Base-by-base conservation (phyloP, 2,797 vertebrate species). In the Melanotaenia trifasciata region DNA sequence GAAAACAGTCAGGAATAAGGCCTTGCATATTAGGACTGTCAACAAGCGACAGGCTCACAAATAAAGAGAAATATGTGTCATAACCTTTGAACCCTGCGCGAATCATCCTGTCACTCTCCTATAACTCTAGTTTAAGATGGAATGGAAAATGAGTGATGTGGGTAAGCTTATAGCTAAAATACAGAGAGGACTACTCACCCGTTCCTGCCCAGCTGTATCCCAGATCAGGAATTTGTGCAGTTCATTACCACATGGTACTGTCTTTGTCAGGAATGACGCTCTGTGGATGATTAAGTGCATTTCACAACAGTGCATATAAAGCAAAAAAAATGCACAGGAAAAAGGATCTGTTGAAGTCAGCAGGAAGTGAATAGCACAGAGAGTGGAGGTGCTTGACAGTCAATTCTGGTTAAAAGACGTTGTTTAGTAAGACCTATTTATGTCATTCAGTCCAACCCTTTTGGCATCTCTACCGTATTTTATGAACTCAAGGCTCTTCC, bases 191-290 rank as follows among this genome's bases (percentile, higher is more conserved):
- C 2, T 53, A 92, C 97, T 94, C 86, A 99, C 98, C 90, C 98
- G 92, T 62, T 99, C 97, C 89, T 99, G 98, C 54, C 98, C 98
- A 51, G 97, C 98, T 7, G 98, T 99, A 87, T 99, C 98, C 98
- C 98, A 99, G 92, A 99, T 99, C 74, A 99, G 94, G 93, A 99
- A 99, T 78, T 99, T 99, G 92, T 99, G 98, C 74, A 99, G 95
- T 81, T 99, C 98, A 82, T 97, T 96, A 76, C 97, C 97, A 93
- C 95, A 96, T 32, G 97, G 96, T 70, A 99, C 97, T 0, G 98
- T 99, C 96, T 99, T 99, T 86, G 97, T 99, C 92, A 99, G 95
- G 90, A 99, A 99, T 13, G 98, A 99, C 0, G 98, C 98, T 65
- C 98, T 99, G 94, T 66, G 93, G 92, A 81, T 65, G 67, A 90